Percentiles rank a stretch among this genome's conserved stretches.
Evolutionary conservation across 2,888 invertebrate species (phyloP).

Genomic region (Brachyptera risi): DNA sequence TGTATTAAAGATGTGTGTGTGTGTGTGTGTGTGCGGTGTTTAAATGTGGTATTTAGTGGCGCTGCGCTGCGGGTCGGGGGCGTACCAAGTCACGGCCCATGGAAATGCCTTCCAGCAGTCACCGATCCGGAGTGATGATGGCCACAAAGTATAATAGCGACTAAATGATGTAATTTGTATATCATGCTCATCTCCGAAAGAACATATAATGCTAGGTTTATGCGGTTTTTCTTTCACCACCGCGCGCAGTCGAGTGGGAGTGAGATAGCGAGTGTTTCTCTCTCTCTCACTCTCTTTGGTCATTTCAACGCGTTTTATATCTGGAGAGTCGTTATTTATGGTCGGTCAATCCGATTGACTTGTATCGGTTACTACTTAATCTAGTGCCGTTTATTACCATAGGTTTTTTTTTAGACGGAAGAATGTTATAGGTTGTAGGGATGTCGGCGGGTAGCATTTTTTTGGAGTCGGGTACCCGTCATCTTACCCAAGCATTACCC

Average conservation of each 20-base stretch:
- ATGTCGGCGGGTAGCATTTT: no score
- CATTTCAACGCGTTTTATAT: neutral
- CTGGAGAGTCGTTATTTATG: neutral
- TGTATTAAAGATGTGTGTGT: neutral
- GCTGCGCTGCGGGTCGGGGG: constrained; percentile 17
- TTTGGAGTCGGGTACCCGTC: no score
- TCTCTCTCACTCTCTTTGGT: no score
- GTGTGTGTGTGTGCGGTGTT: neutral
- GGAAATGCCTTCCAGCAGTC: constrained; percentile 16
- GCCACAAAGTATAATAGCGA: neutral
- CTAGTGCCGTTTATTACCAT: no score
- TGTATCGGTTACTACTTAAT: constrained; percentile 11
- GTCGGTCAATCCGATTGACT: constrained; percentile 9
- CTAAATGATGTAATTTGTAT: constrained; percentile 28
- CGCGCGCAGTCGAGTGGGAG: neutral
- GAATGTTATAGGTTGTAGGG: no score
- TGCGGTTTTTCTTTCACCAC: neutral
- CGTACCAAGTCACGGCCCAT: constrained; percentile 17
- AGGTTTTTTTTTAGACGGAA: no score
- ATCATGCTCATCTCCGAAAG: constrained; percentile 15
- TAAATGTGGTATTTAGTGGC: neutral
- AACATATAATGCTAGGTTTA: constrained; percentile 5
- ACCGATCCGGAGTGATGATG: constrained; percentile 15
- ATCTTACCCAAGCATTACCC: no score
- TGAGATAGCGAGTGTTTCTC: no score